phyloP scores from a whole-genome alignment of 2,797 vertebrate genomes.

The Alosa sapidissima region DNA sequence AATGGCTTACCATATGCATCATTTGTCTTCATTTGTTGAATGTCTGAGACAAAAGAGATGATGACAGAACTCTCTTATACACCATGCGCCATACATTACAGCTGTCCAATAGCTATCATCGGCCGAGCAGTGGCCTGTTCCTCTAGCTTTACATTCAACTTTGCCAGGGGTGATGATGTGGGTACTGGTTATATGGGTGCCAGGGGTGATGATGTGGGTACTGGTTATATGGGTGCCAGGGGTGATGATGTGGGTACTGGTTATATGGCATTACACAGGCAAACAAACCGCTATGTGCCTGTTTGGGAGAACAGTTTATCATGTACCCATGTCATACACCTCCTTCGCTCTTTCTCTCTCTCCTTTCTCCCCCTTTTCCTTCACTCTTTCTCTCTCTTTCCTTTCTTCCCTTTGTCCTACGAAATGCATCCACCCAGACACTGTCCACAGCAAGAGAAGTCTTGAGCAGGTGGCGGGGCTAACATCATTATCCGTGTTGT shows the following conservation, averaged over 20 bases:
- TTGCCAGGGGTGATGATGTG: not conserved
- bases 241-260: not conserved
- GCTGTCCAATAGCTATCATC: constrained; percentile 33
- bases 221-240: not conserved
- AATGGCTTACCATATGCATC: not conserved
- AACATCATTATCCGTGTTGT: constrained; percentile 42
- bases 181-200: not conserved
- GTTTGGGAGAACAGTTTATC: not conserved
- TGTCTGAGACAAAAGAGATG: not conserved
- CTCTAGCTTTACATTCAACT: not conserved
- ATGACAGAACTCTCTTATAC: constrained; percentile 33
- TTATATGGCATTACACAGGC: not conserved
- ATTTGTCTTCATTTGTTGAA: not conserved
- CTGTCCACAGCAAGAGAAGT: constrained; percentile 21
- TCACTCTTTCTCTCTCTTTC: not conserved
- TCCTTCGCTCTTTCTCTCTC: not conserved
- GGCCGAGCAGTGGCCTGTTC: not conserved
- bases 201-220: not conserved
- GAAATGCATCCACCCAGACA: not conserved
- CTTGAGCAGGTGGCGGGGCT: constrained; percentile 39
- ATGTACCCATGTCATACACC: not conserved
- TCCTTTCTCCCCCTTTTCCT: constrained; percentile 9
- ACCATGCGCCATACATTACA: constrained; percentile 43
- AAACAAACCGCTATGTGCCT: not conserved
- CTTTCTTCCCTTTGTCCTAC: not conserved